Evolutionary conservation across 30 jellyfish, hydroid and myxozoan genomes (phyloP), one percentile per base, ranked within the genome.

Genomic region (Kudoa iwatai): DNA sequence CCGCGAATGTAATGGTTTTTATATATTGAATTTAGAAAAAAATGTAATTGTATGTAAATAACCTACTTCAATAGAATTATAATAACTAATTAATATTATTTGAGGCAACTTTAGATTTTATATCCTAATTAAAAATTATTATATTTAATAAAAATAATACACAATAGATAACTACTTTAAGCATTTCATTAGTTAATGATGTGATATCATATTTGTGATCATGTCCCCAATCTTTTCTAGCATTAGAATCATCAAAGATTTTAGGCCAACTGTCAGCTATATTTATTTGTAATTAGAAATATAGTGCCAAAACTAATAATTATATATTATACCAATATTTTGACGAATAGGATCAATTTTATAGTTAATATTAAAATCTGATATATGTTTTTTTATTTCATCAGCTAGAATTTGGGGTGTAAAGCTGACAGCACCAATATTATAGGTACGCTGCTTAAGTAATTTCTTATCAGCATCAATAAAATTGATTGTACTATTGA

Each of bases 191-290:
- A 14, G 52, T 60, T 40, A 58, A 55, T 42, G 46, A 45, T 12
- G 64, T 40, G 47, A 67, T 30, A 44, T 59, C 69, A 40, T 46
- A 58, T 19, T 67, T 85, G 38, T 57, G 83, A 19, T 47, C 30
- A 85, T 85, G 59, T 19, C 44, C 42, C 90, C 90, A 67, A 55
- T 67, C 90, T 38, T 31, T 24, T n/a, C 90, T 47, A 16, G 90
- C 90, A 4, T 63, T 48, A 1, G 83, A 25, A 33, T 67, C 90
- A 50, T 67, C 90, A 2, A 67, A 52, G 4, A 44, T 83, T 36
- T 67, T 53, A 0, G 90, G 90, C 90, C 90, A 67, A 23, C 84
- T 61, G 42, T 67, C 90, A 48, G 90, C 90, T 67, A 43, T 16
- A 28, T 4, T 18, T 10, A 36, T 18, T 11, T 6, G 12, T 32